Conservation (phyloP, 2,113 vertebrate species). For the Paracyprichromis sp. region DNA sequence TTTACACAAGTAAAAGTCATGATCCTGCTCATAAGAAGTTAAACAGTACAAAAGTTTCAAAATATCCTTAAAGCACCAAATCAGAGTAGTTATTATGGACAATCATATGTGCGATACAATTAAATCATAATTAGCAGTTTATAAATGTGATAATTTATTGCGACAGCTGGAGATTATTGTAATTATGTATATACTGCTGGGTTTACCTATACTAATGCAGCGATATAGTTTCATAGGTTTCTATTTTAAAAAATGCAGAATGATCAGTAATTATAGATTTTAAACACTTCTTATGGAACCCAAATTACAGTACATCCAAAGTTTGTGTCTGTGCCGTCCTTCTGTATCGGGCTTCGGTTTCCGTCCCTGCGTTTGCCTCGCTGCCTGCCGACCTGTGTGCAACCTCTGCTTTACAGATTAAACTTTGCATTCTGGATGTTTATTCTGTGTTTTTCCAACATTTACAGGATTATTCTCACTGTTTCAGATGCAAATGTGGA, state of each 20-base stretch:
- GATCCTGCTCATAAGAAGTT: background rate
- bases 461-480: background rate
- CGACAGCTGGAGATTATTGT: background rate
- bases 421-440: background rate
- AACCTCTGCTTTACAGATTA: background rate
- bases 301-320: background rate
- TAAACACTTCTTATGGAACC: background rate
- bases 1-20: background rate
- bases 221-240: background rate
- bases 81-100: background rate
- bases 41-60: background rate
- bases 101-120: background rate
- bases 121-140: background rate
- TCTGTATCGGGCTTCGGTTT: background rate
- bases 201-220: fast-evolving
- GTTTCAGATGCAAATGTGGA: fast-evolving
- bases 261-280: background rate
- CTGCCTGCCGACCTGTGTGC: background rate
- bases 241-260: background rate
- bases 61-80: background rate
- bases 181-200: background rate
- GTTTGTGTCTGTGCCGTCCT: background rate
- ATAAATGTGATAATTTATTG: background rate
- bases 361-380: fast-evolving
- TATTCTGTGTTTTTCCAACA: background rate